Conservation (phyloP, 2,888 invertebrate species). For the Rhaphigaster nebulosa region DNA sequence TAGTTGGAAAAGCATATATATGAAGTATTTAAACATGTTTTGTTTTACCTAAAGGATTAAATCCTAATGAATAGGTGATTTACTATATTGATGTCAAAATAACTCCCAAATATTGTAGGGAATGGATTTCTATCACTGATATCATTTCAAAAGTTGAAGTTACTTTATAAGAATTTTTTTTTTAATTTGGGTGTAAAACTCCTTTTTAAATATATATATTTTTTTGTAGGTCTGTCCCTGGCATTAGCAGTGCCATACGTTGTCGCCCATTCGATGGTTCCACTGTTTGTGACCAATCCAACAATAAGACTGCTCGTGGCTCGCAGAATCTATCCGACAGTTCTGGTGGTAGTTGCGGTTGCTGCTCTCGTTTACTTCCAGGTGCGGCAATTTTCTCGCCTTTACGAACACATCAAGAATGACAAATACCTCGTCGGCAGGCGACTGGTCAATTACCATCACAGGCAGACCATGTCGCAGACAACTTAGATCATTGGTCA, state of each 20-base stretch:
- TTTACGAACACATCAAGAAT: slow-evolving; percentile 98
- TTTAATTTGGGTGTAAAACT: too few species aligned
- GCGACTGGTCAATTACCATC: slow-evolving; percentile 95
- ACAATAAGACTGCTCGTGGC: slow-evolving; percentile 82
- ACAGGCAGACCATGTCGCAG: slow-evolving; percentile 57
- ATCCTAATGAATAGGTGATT: too few species aligned
- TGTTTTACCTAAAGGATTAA: too few species aligned
- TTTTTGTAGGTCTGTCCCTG: slow-evolving; percentile 68
- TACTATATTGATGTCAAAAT: too few species aligned
- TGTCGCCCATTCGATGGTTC: slow-evolving; percentile 80
- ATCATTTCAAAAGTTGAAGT: too few species aligned
- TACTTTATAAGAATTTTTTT: too few species aligned
- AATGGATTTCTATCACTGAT: not conserved
- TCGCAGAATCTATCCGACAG: slow-evolving; percentile 89
- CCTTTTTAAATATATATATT: not conserved
- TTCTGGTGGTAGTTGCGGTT: slow-evolving; percentile 81
- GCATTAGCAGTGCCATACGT: slow-evolving; percentile 95
- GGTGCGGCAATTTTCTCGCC: slow-evolving; percentile 91
- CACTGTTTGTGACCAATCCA: slow-evolving; percentile 76
- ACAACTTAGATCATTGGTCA: slow-evolving; percentile 15
- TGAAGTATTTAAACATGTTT: too few species aligned
- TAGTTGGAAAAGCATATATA: too few species aligned
- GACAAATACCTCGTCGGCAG: slow-evolving; percentile 98
- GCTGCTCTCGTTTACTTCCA: slow-evolving; percentile 74
- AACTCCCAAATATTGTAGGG: too few species aligned